Base-by-base conservation (phyloP, 2,797 vertebrate species). In the Bradypus variegatus region DNA sequence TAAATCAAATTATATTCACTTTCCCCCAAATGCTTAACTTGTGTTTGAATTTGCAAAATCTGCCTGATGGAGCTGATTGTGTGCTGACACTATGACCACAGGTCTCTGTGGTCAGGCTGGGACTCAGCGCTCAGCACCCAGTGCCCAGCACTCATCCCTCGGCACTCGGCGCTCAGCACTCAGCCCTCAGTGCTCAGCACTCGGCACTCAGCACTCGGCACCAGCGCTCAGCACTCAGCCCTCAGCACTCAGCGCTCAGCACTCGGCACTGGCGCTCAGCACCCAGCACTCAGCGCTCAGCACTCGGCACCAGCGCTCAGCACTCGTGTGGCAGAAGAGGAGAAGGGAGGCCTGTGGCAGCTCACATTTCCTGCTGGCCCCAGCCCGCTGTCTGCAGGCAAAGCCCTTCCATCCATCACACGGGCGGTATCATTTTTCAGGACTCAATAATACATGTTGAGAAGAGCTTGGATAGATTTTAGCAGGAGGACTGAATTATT, bases 31-130 rank as follows among this genome's bases (percentile, higher is more conserved):
- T 65, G 75, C 27, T 14, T 64, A 8, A 77, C 19, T 84, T 84
- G 45, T 41, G 53, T 58, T 8, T 82, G 78, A 69, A 53, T 50
- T 64, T 55, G 36, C 18, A 25, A 41, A 84, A 69, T 45, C 64
- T 64, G 33, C 70, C 76, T 5, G 60, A 10, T 3, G 53, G 10
- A 25, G 79, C 79, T 25, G 33, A 15, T 45, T 10, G 16, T 11
- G 4, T 5, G 19, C 38, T 4, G 21, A 41, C 31, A 29, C 45
- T 41, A 4, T 48, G 25, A 31, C 5, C 0, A 1, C 3, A 3
- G 15, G 48, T 8, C 38, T 83, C 25, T 12, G 4, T 1, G 5
- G 13, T 16, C 7, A 9, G 55, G 48, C 77, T 67, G 65, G 36
- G 69, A 58, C 18, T 19, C 16, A 33, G 25, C 4, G 2, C 31